Evolutionary conservation across 2,797 vertebrate species (phyloP).

Genomic region (Helicolenus hilgendorfi): DNA sequence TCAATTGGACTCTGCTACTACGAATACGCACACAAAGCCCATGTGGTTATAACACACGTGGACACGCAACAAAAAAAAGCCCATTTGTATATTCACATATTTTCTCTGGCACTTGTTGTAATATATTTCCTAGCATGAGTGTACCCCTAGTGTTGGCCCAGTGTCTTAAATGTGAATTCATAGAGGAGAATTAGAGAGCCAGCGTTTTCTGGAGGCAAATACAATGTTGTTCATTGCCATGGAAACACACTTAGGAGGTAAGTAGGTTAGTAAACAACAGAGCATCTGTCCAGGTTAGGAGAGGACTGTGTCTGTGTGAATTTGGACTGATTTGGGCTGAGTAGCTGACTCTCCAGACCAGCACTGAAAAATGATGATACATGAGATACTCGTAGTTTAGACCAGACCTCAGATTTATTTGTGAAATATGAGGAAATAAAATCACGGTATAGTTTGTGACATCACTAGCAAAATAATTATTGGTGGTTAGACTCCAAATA

Average conservation of each 20-base stretch:
- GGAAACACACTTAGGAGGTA: slow-evolving; percentile 36
- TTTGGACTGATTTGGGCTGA: not conserved
- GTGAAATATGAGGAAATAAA: not conserved
- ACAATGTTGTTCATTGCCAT: slow-evolving; percentile 53
- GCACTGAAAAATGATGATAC: not conserved
- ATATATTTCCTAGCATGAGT: slow-evolving; percentile 28
- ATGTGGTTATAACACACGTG: slow-evolving; percentile 13
- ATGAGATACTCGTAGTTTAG: not conserved
- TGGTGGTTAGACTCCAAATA: not conserved
- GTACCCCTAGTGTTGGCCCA: slow-evolving; percentile 11
- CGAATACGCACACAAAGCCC: not conserved
- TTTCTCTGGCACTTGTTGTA: not conserved
- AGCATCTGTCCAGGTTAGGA: slow-evolving; percentile 41
- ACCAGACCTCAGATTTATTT: not conserved
- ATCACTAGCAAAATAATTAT: not conserved
- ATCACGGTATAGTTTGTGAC: not conserved
- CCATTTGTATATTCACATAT: not conserved
- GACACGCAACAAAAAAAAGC: not conserved
- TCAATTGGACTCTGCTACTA: slow-evolving; percentile 2
- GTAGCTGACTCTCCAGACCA: not conserved
- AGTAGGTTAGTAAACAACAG: slow-evolving; percentile 52
- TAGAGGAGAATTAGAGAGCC: slow-evolving; percentile 31
- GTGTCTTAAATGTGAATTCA: slow-evolving; percentile 59
- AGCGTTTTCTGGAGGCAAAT: slow-evolving; percentile 26
- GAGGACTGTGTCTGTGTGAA: not conserved